A percentile compares a stretch with the other conserved stretches of the same genome.
Evolutionary conservation across 2,888 invertebrate genomes (phyloP).

Genomic region (Sicus ferrugineus): DNA sequence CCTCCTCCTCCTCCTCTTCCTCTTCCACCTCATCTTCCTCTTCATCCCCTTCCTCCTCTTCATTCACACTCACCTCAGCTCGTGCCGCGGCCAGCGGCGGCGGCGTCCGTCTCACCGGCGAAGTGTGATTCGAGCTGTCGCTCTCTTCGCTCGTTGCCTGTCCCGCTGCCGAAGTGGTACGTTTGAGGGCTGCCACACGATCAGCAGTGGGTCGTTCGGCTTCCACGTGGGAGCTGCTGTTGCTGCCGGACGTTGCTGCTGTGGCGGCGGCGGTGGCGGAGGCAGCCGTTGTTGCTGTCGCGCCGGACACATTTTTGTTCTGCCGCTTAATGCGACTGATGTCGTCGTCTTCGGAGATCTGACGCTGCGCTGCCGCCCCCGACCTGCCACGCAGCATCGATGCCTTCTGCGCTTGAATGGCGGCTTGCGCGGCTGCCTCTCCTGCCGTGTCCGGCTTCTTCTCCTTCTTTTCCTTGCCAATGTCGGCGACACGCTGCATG

Average conservation of each 20-base stretch:
- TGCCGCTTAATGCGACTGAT: slow-evolving; percentile 86
- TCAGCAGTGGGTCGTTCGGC: slow-evolving; percentile 68
- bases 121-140: slow-evolving; percentile 67
- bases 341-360: slow-evolving; percentile 90
- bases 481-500: slow-evolving; percentile 87
- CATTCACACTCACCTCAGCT: slow-evolving; percentile 76
- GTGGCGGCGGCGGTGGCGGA: slow-evolving; percentile 65
- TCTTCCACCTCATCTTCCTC: slow-evolving; percentile 27
- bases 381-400: slow-evolving; percentile 66
- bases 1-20: slow-evolving; percentile 21
- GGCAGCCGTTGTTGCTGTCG: slow-evolving; percentile 65
- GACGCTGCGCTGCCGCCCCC: slow-evolving; percentile 74
- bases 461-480: slow-evolving; percentile 78
- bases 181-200: slow-evolving; percentile 66
- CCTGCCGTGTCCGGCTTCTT: slow-evolving; percentile 75
- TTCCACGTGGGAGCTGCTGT: slow-evolving; percentile 62
- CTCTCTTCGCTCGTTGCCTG: slow-evolving; percentile 66
- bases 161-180: slow-evolving; percentile 47
- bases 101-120: slow-evolving; percentile 74
- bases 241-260: slow-evolving; percentile 56
- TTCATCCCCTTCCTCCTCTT: slow-evolving; percentile 47
- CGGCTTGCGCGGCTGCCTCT: slow-evolving; percentile 64
- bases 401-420: slow-evolving; percentile 67
- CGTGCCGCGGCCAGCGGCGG: too few relatives aligned
- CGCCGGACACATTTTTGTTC: slow-evolving; percentile 76